A percentile compares a stretch with the other conserved stretches of the same genome.
These are phyloP conservation scores for Labeo catla DNA, from an alignment of 2,113 vertebrate species.

Conservation along the genomic window DNA sequence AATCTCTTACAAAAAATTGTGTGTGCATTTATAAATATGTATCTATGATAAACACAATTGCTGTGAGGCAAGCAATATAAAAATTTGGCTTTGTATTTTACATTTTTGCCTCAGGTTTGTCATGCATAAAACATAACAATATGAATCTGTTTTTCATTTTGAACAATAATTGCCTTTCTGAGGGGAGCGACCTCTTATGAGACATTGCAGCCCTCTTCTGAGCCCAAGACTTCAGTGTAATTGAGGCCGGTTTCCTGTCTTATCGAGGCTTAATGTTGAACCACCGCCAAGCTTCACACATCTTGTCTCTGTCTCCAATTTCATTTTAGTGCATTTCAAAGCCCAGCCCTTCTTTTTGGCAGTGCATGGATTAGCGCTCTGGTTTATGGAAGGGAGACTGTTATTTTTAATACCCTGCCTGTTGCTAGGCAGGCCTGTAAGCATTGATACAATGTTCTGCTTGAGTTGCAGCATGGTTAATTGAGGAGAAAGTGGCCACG, in stretches of 20 bases:
- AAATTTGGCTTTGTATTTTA: constrained; percentile 34
- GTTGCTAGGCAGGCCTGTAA: constrained; percentile 35
- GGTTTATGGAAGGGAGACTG: constrained; percentile 34
- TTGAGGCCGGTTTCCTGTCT: constrained; percentile 17
- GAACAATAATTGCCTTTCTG: constrained; percentile 41
- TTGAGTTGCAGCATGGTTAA: constrained; percentile 18
- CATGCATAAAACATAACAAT: constrained; percentile 60
- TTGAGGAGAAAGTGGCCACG: constrained; percentile 18
- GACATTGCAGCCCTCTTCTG: neutral
- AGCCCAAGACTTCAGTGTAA: neutral
- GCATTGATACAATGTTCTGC: constrained; percentile 35
- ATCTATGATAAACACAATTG: constrained; percentile 54
- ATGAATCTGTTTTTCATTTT: constrained; percentile 54
- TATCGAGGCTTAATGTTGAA: constrained; percentile 9
- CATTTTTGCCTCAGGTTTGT: constrained; percentile 39
- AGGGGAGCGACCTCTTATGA: constrained; percentile 23
- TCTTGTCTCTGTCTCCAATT: constrained; percentile 3
- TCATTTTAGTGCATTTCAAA: constrained; percentile 35
- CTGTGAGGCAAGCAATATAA: constrained; percentile 39
- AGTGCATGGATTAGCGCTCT: constrained; percentile 20
- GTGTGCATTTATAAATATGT: constrained; percentile 59
- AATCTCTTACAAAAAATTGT: constrained; percentile 34
- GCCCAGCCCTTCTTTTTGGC: constrained; percentile 19
- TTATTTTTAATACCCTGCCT: constrained; percentile 41
- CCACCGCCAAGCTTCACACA: neutral